A percentile compares a stretch with the other conserved stretches of the same genome.
Evolutionary conservation across 2,797 vertebrate genomes (phyloP).

Genomic region (Lutra lutra): DNA sequence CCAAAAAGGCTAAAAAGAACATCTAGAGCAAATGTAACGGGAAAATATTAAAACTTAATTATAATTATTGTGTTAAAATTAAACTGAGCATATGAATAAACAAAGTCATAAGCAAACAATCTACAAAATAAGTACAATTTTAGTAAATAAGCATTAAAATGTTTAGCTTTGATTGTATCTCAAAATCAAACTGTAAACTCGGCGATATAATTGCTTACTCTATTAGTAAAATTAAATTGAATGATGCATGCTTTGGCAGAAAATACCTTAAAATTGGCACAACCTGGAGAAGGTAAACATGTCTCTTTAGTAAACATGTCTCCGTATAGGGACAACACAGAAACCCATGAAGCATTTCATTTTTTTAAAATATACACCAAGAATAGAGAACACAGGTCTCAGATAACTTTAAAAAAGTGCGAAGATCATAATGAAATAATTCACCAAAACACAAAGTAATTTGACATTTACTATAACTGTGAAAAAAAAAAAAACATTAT

Average conservation of each 20-base stretch:
- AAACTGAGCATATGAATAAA: neutral
- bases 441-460: neutral
- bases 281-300: neutral
- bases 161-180: neutral
- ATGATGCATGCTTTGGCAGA: neutral
- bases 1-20: neutral
- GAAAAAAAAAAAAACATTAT: neutral
- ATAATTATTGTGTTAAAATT: conserved; percentile 11
- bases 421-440: conserved; percentile 27
- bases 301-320: neutral
- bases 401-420: neutral
- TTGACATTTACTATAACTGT: neutral
- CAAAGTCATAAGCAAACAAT: neutral
- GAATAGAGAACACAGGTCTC: neutral
- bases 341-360: conserved; percentile 28
- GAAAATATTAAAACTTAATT: neutral
- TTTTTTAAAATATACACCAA: neutral
- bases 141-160: neutral
- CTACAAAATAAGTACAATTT: neutral
- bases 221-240: conserved; percentile 42
- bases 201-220: neutral
- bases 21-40: neutral
- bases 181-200: neutral
- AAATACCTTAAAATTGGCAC: conserved; percentile 31
- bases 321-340: neutral